A percentile compares a stretch with the other conserved stretches of the same genome.
Evolutionary conservation across 2,113 vertebrate species (phyloP).

Genomic region (Acrocephalus kingi): DNA sequence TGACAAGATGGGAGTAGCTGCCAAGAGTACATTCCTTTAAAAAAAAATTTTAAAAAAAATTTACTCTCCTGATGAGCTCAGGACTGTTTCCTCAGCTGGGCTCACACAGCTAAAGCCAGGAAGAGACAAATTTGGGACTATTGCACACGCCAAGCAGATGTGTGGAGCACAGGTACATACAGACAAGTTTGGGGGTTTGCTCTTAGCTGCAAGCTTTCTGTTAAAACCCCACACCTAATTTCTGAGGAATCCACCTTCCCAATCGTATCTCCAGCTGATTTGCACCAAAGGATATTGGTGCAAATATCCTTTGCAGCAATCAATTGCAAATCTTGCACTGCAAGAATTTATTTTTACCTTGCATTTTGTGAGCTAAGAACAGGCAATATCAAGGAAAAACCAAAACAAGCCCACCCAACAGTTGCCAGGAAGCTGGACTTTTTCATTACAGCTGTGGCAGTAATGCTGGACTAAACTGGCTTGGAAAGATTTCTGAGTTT

Average conservation of each 20-base stretch:
- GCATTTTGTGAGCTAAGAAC: not conserved
- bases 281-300: not conserved
- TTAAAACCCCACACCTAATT: not conserved
- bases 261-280: not conserved
- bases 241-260: not conserved
- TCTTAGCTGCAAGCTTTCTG: not conserved
- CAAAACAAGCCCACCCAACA: not conserved
- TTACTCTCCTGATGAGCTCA: not conserved
- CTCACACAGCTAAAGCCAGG: not conserved
- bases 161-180: fast-evolving
- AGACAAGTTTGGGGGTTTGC: not conserved
- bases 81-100: not conserved
- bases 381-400: not conserved
- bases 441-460: not conserved
- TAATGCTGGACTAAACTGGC: not conserved
- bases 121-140: not conserved
- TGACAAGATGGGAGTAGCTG: not conserved
- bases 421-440: not conserved
- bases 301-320: too few relatives aligned
- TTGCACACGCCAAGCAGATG: fast-evolving
- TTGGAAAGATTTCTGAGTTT: not conserved
- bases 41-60: too few relatives aligned
- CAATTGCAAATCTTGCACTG: too few relatives aligned
- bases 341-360: not conserved
- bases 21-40: not conserved